Conservation (phyloP, 2,797 vertebrate genomes). For the Ataeniobius toweri region DNA sequence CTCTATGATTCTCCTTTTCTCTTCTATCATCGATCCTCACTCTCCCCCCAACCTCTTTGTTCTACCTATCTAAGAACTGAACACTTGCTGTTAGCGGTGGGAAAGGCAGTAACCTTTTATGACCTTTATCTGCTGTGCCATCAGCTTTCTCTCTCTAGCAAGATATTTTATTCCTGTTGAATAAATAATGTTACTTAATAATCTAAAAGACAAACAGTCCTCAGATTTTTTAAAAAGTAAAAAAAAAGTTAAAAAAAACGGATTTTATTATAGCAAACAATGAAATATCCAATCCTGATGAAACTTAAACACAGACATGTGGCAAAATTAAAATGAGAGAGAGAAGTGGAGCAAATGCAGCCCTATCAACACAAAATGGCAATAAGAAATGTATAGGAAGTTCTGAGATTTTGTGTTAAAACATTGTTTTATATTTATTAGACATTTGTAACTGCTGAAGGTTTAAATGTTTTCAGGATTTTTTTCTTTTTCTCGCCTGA, state of each 20-base stretch:
- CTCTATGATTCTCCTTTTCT: conserved; percentile 1
- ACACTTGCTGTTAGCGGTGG: conserved; percentile 55
- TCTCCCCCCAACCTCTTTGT: not conserved
- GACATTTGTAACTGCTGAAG: too few species aligned
- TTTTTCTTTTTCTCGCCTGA: too few species aligned
- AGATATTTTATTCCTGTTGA: conserved; percentile 48
- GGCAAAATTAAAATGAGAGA: not conserved
- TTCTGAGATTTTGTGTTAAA: too few species aligned
- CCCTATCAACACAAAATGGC: too few species aligned
- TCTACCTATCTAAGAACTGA: conserved; percentile 31
- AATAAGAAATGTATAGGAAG: too few species aligned
- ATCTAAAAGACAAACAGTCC: conserved; percentile 12
- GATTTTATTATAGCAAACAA: too few species aligned
- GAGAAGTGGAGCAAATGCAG: not conserved
- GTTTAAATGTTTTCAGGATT: too few species aligned
- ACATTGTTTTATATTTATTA: too few species aligned
- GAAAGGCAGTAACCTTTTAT: conserved; percentile 64
- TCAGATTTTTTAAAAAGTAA: conserved; percentile 3
- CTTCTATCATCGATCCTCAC: conserved; percentile 14
- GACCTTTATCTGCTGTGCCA: conserved; percentile 65
- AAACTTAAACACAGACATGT: not conserved
- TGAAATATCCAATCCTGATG: not conserved
- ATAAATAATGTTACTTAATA: conserved; percentile 39
- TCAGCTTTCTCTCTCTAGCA: conserved; percentile 19
- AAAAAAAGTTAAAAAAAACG: not conserved